A percentile compares a stretch with the other conserved stretches of the same genome.
phyloP scores from a whole-genome alignment of 2,888 invertebrate species.

The Xestia rhomboidea region DNA sequence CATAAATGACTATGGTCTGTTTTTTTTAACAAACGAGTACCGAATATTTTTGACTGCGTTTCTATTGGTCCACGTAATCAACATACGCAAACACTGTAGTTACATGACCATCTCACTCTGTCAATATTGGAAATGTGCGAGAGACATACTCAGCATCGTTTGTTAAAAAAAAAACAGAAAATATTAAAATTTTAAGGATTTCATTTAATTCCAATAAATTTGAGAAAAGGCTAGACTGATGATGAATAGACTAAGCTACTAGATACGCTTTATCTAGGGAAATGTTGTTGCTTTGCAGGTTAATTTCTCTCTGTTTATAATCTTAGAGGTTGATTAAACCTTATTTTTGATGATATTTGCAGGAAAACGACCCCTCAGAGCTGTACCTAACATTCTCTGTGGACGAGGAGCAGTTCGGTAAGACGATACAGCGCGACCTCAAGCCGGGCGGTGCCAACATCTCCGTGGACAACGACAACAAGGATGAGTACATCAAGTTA shows the following conservation, averaged over 20 bases:
- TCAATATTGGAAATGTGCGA: no score
- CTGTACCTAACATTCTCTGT: constrained; percentile 98
- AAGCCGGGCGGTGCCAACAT: constrained; percentile 97
- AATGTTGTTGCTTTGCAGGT: neutral
- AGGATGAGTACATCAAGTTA: constrained; percentile 98
- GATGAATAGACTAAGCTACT: neutral
- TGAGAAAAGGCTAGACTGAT: no score
- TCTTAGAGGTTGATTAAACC: neutral
- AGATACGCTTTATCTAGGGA: neutral
- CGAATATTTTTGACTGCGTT: no score
- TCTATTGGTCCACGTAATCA: no score
- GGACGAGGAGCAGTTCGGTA: constrained; percentile 99
- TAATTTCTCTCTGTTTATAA: neutral
- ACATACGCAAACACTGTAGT: no score
- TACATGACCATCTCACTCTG: no score
- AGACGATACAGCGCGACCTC: constrained; percentile 97
- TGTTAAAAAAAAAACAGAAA: no score
- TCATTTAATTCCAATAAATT: no score
- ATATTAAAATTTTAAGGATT: neutral
- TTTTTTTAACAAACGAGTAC: no score
- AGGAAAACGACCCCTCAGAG: constrained; percentile 98
- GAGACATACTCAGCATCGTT: no score
- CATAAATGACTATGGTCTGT: neutral
- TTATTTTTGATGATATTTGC: constrained; percentile 22
- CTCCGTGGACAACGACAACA: constrained; percentile 97